Conservation (phyloP, 2,113 vertebrate genomes). For the Isichthys henryi region DNA sequence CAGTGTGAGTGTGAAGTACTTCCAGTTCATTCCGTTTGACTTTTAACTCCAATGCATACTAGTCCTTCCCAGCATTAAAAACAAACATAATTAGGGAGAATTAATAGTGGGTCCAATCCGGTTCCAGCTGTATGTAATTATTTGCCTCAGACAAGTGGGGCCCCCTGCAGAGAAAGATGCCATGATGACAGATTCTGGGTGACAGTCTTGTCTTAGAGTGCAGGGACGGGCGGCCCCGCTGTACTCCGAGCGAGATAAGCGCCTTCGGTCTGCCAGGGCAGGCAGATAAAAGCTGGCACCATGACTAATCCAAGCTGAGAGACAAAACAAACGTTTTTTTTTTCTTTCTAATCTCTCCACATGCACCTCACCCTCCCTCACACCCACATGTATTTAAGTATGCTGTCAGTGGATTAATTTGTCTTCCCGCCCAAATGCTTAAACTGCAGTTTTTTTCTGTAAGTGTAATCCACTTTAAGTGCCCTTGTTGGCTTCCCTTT, state of each 20-base stretch:
- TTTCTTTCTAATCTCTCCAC: background rate
- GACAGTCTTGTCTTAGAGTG: background rate
- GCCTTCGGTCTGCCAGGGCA: background rate
- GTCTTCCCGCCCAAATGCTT: background rate
- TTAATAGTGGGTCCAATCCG: background rate
- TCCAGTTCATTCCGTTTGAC: background rate
- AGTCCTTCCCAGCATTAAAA: background rate
- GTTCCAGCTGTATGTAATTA: background rate
- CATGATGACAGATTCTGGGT: background rate
- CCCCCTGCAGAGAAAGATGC: background rate
- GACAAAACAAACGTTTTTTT: background rate
- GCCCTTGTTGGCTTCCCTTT: background rate
- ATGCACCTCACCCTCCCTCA: background rate
- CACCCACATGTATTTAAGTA: background rate
- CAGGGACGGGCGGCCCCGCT: background rate
- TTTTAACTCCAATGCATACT: background rate
- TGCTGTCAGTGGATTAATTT: background rate
- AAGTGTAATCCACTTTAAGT: conserved; percentile 14
- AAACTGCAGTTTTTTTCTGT: conserved; percentile 1
- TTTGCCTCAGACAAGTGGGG: background rate
- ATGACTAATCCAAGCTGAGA: background rate
- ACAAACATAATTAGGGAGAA: background rate
- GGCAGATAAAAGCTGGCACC: background rate
- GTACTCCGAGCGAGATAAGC: background rate
- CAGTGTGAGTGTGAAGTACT: background rate